phyloP scores from a whole-genome alignment of 2,888 invertebrate species.

The Apotomis capreana region DNA sequence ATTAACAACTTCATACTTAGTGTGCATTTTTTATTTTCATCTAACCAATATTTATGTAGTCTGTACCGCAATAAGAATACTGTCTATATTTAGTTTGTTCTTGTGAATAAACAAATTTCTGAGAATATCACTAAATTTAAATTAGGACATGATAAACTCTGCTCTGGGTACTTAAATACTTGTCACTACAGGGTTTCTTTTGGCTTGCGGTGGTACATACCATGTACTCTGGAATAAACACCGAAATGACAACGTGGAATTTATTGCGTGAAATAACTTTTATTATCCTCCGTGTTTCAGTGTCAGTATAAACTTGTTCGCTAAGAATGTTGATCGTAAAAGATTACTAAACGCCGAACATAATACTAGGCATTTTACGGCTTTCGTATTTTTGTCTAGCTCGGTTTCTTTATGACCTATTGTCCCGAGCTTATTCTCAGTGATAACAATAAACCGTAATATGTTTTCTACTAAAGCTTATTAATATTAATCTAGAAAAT shows the following conservation, averaged over 20 bases:
- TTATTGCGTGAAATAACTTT: constrained; percentile 39
- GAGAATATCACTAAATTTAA: too few relatives aligned
- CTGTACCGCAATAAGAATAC: too few relatives aligned
- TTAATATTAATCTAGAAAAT: constrained; percentile 2
- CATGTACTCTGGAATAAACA: constrained; percentile 21
- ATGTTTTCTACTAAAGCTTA: constrained; percentile 11
- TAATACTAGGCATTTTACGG: constrained; percentile 33
- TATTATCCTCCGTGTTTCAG: constrained; percentile 34
- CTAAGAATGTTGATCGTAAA: constrained; percentile 38
- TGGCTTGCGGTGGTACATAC: not conserved
- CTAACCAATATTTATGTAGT: too few relatives aligned
- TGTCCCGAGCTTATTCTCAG: constrained; percentile 13
- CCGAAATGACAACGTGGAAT: constrained; percentile 42
- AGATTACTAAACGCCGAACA: constrained; percentile 34
- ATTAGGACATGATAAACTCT: not conserved
- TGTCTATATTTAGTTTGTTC: too few relatives aligned
- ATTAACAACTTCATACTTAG: not conserved
- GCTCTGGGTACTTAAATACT: not conserved
- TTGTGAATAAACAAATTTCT: too few relatives aligned
- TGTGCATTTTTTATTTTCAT: too few relatives aligned
- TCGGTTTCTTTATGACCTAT: constrained; percentile 34
- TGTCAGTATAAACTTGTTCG: constrained; percentile 37
- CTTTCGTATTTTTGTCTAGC: constrained; percentile 32
- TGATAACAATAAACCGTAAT: constrained; percentile 16
- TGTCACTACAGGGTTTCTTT: not conserved